Percentiles rank a stretch among this genome's conserved stretches.
Conservation (phyloP, 2,797 vertebrate species). For the Adrianichthys oophorus region DNA sequence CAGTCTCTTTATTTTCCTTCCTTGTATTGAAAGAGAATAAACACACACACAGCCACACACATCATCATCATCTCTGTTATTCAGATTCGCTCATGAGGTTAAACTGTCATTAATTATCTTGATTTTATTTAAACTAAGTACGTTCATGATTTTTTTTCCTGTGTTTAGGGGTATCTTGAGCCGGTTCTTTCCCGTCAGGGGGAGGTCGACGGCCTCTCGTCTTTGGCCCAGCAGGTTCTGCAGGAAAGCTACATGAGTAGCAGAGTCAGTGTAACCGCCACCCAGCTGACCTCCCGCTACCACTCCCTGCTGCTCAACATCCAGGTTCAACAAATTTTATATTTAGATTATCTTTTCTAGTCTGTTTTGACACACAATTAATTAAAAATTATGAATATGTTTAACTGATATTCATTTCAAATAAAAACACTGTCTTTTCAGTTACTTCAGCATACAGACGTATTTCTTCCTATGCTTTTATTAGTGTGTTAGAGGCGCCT, state of each 20-base stretch:
- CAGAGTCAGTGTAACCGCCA: conserved; percentile 84
- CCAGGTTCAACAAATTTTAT: conserved; percentile 54
- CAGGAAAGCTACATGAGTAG: conserved; percentile 87
- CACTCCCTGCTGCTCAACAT: conserved; percentile 89
- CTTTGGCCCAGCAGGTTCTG: conserved; percentile 89
- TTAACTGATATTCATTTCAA: too few species aligned
- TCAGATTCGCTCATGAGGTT: conserved; percentile 1
- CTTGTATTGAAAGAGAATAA: conserved; percentile 5
- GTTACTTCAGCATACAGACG: neutral
- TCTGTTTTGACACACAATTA: neutral
- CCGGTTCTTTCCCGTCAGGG: conserved; percentile 83
- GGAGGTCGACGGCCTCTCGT: conserved; percentile 89
- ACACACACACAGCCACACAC: conserved; percentile 9
- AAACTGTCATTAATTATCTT: conserved; percentile 7
- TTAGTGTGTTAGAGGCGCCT: neutral
- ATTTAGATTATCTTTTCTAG: neutral
- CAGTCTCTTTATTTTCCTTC: conserved; percentile 35
- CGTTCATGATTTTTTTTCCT: conserved; percentile 4
- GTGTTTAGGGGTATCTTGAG: conserved; percentile 85
- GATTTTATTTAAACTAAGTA: neutral
- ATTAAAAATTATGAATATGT: too few species aligned
- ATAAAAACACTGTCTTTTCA: neutral
- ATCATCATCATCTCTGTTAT: neutral
- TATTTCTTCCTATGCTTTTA: neutral
- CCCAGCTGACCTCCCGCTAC: conserved; percentile 88